A percentile compares a stretch with the other conserved stretches of the same genome.
Conservation (phyloP, 2,888 invertebrate genomes). For the Biston stratarius region DNA sequence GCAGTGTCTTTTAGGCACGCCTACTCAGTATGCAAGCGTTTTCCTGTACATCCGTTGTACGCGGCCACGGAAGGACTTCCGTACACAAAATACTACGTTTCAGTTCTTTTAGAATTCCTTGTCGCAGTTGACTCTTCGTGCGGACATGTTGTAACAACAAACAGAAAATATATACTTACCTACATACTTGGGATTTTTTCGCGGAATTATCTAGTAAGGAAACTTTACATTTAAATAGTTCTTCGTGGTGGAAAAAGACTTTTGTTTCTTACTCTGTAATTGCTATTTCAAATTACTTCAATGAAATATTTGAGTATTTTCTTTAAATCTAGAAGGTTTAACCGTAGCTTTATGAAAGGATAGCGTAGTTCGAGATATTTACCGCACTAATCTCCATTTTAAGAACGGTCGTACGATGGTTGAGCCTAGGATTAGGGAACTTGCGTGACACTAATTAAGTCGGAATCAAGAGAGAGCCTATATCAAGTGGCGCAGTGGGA, state of each 20-base stretch:
- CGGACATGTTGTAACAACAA: constrained; percentile 74
- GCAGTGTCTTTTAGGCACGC: constrained; percentile 86
- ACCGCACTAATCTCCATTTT: constrained; percentile 85
- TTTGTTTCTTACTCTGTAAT: constrained; percentile 13
- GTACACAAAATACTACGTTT: constrained; percentile 84
- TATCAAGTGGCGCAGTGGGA: constrained; percentile 82
- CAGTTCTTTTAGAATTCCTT: constrained; percentile 82
- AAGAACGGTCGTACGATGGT: constrained; percentile 84
- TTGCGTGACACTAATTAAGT: constrained; percentile 87
- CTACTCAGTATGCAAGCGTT: constrained; percentile 86
- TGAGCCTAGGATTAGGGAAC: constrained; percentile 85
- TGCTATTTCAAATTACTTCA: constrained; percentile 3
- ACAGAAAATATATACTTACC: constrained; percentile 70
- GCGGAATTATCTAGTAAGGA: constrained; percentile 43
- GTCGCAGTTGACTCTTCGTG: constrained; percentile 80
- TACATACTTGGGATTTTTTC: constrained; percentile 65
- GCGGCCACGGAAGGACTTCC: constrained; percentile 83
- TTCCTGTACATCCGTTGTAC: constrained; percentile 84
- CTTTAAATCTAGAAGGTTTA: constrained; percentile 37
- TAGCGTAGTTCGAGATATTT: constrained; percentile 83
- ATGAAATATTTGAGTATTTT: constrained; percentile 16
- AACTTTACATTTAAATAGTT: constrained; percentile 25
- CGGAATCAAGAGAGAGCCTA: constrained; percentile 84
- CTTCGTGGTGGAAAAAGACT: constrained; percentile 12
- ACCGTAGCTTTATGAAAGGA: constrained; percentile 76